phyloP scores from a whole-genome alignment of 2,888 invertebrate species.

The Drosophila neutralis region DNA sequence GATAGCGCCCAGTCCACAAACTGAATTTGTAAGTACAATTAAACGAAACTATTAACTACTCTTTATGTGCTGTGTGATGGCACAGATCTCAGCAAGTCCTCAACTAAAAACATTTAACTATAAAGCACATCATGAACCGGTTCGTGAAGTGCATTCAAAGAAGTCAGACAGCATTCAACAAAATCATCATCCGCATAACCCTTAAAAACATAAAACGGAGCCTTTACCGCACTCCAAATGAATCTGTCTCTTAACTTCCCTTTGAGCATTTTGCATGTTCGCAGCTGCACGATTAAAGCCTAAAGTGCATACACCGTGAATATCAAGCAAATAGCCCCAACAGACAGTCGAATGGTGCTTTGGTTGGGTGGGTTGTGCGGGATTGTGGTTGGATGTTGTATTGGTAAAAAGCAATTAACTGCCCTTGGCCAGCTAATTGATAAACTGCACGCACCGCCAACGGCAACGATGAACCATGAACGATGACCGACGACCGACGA shows the following conservation, averaged over 20 bases:
- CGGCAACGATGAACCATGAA: neutral
- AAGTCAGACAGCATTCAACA: neutral
- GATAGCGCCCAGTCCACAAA: conserved; percentile 84
- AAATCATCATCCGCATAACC: conserved; percentile 8
- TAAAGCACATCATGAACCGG: conserved; percentile 5
- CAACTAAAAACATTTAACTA: neutral
- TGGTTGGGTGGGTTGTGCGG: neutral
- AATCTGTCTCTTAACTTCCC: neutral
- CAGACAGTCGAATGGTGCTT: neutral
- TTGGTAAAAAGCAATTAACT: conserved; percentile 74
- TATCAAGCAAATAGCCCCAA: neutral
- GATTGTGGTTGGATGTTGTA: conserved; percentile 4
- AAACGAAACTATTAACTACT: conserved; percentile 1
- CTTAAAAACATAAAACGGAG: neutral
- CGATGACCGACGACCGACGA: conserved; percentile 5
- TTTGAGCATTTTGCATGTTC: neutral
- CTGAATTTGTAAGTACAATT: conserved; percentile 84
- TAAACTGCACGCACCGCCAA: conserved; percentile 68
- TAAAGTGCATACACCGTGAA: conserved; percentile 16
- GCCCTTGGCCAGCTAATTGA: conserved; percentile 69
- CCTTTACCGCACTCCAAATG: neutral
- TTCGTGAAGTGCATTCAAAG: neutral
- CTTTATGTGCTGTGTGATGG: neutral
- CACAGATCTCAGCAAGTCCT: neutral
- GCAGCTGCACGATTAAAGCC: conserved; percentile 20